Evolutionary conservation across 1,140 invertebrate genomes (phyloP), one percentile per base, ranked within the genome.

Genomic region (Macrobrachium rosenbergii): DNA sequence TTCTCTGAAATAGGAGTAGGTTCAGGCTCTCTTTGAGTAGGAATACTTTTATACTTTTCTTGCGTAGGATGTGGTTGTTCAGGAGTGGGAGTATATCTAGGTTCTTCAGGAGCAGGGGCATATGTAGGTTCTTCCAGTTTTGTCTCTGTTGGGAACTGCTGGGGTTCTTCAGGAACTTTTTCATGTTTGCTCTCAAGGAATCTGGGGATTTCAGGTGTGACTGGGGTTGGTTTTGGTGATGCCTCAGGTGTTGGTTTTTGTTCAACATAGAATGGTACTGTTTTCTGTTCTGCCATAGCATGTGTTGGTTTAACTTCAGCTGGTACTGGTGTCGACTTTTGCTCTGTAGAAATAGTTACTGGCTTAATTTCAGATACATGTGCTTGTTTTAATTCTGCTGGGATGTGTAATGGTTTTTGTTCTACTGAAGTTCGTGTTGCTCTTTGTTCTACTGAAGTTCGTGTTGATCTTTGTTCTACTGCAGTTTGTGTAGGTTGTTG

Each of bases 11-110:
- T 76, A 75, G 59, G 69, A 82, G 80, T 59, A 72, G 86, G 69
- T 73, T 83, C 80, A 59, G 58, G 21, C 21, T 79, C 16, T 84
- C 52, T 43, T 78, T 52, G 79, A n/a, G 72, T 78, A 62, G 23
- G 83, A 69, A 52, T 75, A 81, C 7, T 84, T 82, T 80, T 90
- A 60, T 82, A 82, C 63, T 76, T 76, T 59, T 81, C 23, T 60
- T 78, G 45, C 6, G 81, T 75, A 79, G 84, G 59, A 10, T 73
- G 76, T 85, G 64, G 28, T 75, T 75, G 69, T 28, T 81, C 37
- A 28, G 45, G 59, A 37, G 28, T 81, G 60, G 52, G 45, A 52
- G 76, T 17, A 58, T 43, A 17, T 78, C 60, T 87, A 59, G 45
- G 43, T 21, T 69, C 28, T 73, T 37, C 60, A 60, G 67, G 62